These are phyloP conservation scores for Riparia riparia DNA, from an alignment of 2,113 vertebrate species.

Conservation along the genomic window DNA sequence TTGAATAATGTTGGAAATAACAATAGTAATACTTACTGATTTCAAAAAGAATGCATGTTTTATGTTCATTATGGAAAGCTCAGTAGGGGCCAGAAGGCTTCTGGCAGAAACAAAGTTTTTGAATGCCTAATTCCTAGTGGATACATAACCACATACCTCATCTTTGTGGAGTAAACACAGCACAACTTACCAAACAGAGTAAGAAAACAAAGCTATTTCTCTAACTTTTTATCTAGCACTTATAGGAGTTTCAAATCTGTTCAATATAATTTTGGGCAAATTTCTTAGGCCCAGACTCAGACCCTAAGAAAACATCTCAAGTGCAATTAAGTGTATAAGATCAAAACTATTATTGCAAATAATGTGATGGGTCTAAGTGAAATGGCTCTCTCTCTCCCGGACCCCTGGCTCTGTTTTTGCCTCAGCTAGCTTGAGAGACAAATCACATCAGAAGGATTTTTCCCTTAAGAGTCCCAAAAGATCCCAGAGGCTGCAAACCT, in stretches of 20 bases:
- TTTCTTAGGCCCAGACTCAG: background rate
- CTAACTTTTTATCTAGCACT: background rate
- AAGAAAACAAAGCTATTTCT: background rate
- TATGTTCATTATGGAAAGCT: background rate
- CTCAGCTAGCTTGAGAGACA: too few relatives aligned
- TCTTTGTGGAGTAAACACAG: background rate
- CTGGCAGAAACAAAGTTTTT: background rate
- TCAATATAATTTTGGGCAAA: background rate
- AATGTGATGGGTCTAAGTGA: accelerated
- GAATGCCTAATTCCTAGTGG: background rate
- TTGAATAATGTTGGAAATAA: background rate
- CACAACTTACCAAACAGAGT: background rate
- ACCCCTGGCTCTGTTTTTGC: too few relatives aligned
- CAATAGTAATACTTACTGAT: background rate
- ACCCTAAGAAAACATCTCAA: background rate
- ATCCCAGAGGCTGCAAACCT: too few relatives aligned
- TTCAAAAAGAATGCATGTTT: background rate
- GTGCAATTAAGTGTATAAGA: background rate
- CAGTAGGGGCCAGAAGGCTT: background rate
- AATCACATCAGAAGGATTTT: too few relatives aligned
- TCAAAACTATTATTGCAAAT: background rate
- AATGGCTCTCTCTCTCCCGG: too few relatives aligned
- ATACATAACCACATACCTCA: background rate
- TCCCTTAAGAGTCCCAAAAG: too few relatives aligned
- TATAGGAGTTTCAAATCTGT: background rate